phyloP scores from a whole-genome alignment of 1,140 invertebrate species.

The Dreissena polymorpha region DNA sequence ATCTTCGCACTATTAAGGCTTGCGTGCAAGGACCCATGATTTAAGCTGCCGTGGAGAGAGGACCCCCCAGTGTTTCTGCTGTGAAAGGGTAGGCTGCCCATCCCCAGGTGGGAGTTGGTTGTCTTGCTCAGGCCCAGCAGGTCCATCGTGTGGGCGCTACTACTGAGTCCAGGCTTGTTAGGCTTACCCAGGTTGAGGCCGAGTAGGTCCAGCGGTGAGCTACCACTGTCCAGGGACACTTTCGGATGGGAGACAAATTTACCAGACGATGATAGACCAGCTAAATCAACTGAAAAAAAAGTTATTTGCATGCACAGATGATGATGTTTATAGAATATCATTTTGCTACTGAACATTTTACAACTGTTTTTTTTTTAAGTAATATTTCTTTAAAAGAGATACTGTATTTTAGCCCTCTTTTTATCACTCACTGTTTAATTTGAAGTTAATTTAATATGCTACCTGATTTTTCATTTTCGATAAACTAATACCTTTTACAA shows the following conservation, averaged over 20 bases:
- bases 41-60: conserved; percentile 48
- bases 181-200: conserved; percentile 61
- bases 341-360: background rate
- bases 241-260: conserved; percentile 56
- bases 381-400: no score
- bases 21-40: conserved; percentile 23
- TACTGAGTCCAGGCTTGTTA: conserved; percentile 49
- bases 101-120: conserved; percentile 14
- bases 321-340: background rate
- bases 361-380: no score
- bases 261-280: conserved; percentile 63
- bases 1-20: conserved; percentile 13
- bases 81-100: conserved; percentile 18
- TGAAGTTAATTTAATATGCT: no score
- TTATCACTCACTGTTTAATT: no score
- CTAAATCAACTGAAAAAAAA: conserved; percentile 70
- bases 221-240: conserved; percentile 61
- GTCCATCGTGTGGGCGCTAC: conserved; percentile 69
- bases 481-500: no score
- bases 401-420: no score
- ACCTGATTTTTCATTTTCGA: no score
- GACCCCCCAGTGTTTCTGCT: conserved; percentile 26
- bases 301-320: background rate
- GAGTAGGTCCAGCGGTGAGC: conserved; percentile 69
- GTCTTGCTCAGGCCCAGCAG: conserved; percentile 68